Evolutionary conservation across 2,113 vertebrate species (phyloP).

Genomic region (Mixornis gularis): DNA sequence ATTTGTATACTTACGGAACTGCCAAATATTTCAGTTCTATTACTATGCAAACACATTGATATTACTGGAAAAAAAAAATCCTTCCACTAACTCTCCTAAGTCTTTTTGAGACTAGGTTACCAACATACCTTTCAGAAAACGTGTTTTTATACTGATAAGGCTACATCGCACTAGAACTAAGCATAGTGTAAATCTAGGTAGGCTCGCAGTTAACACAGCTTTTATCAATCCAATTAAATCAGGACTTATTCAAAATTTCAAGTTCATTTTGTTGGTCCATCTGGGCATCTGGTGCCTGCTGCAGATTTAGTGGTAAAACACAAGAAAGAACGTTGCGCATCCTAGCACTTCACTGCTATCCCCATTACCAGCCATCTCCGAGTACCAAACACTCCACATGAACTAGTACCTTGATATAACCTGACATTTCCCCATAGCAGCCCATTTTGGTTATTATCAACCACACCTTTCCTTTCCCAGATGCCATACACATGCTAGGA

Average conservation of each 20-base stretch:
- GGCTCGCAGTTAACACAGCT: not conserved
- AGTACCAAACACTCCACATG: not conserved
- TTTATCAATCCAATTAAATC: slow-evolving; percentile 18
- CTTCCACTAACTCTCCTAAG: not conserved
- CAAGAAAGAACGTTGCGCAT: too few relatives aligned
- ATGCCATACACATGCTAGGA: rapidly evolving
- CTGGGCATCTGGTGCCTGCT: too few relatives aligned
- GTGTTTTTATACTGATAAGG: not conserved
- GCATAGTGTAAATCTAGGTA: not conserved
- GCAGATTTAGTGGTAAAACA: too few relatives aligned
- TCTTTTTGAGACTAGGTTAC: not conserved
- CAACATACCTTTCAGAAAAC: not conserved
- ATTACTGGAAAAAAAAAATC: not conserved
- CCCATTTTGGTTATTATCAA: not conserved
- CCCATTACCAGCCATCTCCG: not conserved
- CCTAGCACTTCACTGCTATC: not conserved
- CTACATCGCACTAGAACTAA: not conserved
- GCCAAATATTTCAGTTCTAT: slow-evolving; percentile 52
- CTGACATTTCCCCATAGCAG: not conserved
- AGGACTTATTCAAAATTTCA: not conserved
- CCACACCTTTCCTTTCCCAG: not conserved
- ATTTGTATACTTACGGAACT: slow-evolving; percentile 54
- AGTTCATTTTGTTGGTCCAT: too few relatives aligned
- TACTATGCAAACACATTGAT: slow-evolving; percentile 35
- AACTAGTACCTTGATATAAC: not conserved